These are phyloP conservation scores for Metridium senile DNA, from an alignment of 92 coral and sea anemone species.

Conservation along the genomic window DNA sequence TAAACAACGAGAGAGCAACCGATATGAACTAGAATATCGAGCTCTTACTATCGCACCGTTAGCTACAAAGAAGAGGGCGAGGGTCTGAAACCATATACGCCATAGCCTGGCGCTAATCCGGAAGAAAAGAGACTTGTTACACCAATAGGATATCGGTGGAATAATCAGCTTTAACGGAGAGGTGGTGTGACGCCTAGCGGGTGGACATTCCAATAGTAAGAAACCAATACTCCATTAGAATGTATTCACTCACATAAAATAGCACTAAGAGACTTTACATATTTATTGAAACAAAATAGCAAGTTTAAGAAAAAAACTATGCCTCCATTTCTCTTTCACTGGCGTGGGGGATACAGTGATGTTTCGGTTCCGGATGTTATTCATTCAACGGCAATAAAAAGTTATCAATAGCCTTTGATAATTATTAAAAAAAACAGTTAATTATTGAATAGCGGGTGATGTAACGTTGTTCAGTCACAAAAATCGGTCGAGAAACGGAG, in stretches of 20 bases:
- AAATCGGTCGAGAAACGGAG: no score
- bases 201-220: not conserved
- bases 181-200: not conserved
- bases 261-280: no score
- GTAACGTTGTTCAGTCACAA: no score
- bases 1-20: not conserved
- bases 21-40: not conserved
- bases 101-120: constrained; percentile 3
- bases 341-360: not conserved
- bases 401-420: no score
- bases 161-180: not conserved
- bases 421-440: no score
- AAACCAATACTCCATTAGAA: not conserved
- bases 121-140: not conserved
- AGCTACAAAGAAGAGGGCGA: not conserved
- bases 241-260: no score
- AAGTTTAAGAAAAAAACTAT: no score
- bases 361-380: not conserved
- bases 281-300: no score
- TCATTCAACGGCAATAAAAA: not conserved
- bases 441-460: no score
- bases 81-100: constrained; percentile 1
- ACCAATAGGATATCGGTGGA: not conserved
- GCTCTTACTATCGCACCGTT: not conserved
- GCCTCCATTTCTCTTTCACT: no score